These are phyloP conservation scores for Lasaia peninsularis DNA, from an alignment of 1,140 invertebrate genomes.

Conservation along the genomic window DNA sequence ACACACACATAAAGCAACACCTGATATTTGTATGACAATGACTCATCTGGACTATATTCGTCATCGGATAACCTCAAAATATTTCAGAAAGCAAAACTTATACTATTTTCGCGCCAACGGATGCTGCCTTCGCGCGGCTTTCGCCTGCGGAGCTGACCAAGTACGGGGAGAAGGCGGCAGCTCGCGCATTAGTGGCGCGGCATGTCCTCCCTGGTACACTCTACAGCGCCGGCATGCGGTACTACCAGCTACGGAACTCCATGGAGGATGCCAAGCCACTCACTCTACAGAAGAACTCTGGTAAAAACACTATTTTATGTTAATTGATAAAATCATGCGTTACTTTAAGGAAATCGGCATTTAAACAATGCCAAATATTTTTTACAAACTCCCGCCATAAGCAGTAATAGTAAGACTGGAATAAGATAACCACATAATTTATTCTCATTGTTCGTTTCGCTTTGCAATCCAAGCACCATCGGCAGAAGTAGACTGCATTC, in stretches of 20 bases:
- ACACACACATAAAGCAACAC: too few relatives aligned
- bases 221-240: slow-evolving; percentile 90
- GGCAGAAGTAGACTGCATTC: too few relatives aligned
- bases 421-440: too few relatives aligned
- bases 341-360: too few relatives aligned
- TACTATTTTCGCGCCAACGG: slow-evolving; percentile 91
- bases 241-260: slow-evolving; percentile 89
- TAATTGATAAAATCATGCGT: too few relatives aligned
- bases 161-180: slow-evolving; percentile 80
- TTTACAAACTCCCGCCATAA: too few relatives aligned
- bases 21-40: too few relatives aligned
- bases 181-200: slow-evolving; percentile 86
- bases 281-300: slow-evolving; percentile 87
- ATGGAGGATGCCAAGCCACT: slow-evolving; percentile 81
- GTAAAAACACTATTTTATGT: slow-evolving; percentile 64
- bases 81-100: slow-evolving; percentile 85
- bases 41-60: background rate
- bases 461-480: too few relatives aligned
- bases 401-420: too few relatives aligned
- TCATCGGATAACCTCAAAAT: background rate
- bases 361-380: too few relatives aligned
- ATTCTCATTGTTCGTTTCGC: too few relatives aligned
- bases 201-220: slow-evolving; percentile 87
- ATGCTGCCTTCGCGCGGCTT: slow-evolving; percentile 86
- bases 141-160: slow-evolving; percentile 80